Conservation (phyloP, 2,113 vertebrate species). For the Talpa occidentalis region DNA sequence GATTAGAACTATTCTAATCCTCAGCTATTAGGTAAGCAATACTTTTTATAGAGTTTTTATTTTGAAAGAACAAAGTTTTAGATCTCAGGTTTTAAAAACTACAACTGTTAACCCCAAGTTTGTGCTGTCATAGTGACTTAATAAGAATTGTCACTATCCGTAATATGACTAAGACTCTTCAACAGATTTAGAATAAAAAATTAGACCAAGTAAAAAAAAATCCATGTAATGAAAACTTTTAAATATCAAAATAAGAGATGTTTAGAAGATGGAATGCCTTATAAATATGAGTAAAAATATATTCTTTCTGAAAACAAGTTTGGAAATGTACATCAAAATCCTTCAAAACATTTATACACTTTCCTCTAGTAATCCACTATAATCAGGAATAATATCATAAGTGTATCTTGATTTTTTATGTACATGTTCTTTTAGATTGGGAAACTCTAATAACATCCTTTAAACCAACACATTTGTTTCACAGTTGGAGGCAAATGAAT, state of each 20-base stretch:
- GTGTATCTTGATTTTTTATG: background rate
- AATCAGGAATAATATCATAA: background rate
- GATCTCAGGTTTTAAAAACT: background rate
- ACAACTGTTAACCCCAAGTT: background rate
- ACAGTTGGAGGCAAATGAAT: background rate
- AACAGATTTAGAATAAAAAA: background rate
- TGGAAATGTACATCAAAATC: background rate
- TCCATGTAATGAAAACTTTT: background rate
- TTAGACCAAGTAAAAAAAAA: background rate
- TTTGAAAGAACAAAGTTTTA: slow-evolving; percentile 10
- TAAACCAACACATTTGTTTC: background rate
- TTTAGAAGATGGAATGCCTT: background rate
- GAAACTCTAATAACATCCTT: background rate
- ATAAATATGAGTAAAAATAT: background rate
- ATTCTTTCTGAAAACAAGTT: background rate
- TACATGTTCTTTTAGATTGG: background rate
- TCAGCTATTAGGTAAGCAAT: background rate
- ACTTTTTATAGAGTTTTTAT: background rate
- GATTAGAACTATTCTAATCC: background rate
- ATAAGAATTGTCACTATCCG: background rate
- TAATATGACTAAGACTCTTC: background rate
- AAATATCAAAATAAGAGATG: background rate
- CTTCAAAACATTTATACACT: background rate
- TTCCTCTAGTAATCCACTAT: background rate
- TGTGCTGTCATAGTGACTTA: background rate